Conservation (phyloP, 2,113 vertebrate genomes). For the Penelope pileata region DNA sequence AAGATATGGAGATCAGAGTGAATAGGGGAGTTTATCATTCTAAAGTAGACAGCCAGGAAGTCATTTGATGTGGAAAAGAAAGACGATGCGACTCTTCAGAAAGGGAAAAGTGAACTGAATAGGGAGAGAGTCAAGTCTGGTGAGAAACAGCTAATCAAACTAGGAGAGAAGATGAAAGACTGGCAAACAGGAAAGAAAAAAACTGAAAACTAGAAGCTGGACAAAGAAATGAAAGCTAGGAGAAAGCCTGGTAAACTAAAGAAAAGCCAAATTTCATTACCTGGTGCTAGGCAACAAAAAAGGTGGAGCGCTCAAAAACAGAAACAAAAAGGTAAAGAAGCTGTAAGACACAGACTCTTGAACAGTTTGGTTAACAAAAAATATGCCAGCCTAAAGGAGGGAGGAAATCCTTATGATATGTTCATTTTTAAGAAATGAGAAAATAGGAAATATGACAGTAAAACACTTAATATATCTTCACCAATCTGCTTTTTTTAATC, state of each 20-base stretch:
- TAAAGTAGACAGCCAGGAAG: neutral
- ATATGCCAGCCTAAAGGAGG: fast-evolving
- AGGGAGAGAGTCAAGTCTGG: neutral
- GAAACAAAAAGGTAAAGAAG: neutral
- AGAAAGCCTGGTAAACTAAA: neutral
- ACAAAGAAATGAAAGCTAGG: neutral
- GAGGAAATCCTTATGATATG: neutral
- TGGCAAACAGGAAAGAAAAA: neutral
- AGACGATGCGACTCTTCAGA: neutral
- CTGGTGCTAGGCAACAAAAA: neutral
- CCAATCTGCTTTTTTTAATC: neutral
- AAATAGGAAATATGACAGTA: neutral
- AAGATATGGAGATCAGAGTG: neutral
- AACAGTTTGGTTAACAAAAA: neutral
- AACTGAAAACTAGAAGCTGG: neutral
- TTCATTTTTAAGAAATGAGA: neutral
- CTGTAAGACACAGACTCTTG: neutral
- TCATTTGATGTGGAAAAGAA: neutral
- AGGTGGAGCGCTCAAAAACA: neutral
- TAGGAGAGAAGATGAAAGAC: neutral
- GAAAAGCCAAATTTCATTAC: neutral
- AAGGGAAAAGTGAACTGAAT: neutral
- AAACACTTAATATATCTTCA: neutral
- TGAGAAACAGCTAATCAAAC: neutral
- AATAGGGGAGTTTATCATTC: neutral